Percentiles rank a stretch among this genome's conserved stretches.
Conservation (phyloP, 2,888 invertebrate species). For the Tipula lateralis region DNA sequence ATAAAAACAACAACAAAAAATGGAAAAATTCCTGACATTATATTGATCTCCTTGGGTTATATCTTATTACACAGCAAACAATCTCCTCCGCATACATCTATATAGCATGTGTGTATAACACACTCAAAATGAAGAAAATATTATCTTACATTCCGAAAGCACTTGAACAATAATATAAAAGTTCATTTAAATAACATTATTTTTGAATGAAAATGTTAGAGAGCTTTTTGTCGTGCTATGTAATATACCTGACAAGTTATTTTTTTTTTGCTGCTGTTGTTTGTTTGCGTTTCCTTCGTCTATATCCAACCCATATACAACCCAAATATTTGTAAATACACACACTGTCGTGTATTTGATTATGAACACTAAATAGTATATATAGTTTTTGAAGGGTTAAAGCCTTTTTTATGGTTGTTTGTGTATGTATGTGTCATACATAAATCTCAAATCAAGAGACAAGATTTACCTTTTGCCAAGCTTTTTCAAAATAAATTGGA, state of each 20-base stretch:
- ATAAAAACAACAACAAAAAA: not conserved
- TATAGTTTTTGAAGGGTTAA: not conserved
- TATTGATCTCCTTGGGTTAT: constrained; percentile 11
- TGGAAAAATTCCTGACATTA: not conserved
- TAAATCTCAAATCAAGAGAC: constrained; percentile 1
- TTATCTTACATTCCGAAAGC: constrained; percentile 15
- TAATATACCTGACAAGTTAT: not conserved
- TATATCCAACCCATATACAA: not conserved
- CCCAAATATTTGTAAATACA: no score
- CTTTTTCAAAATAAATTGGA: not conserved
- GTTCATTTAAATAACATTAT: constrained; percentile 24
- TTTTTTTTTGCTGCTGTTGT: not conserved
- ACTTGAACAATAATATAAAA: constrained; percentile 11
- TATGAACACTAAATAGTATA: not conserved
- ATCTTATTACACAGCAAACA: not conserved
- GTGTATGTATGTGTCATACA: not conserved
- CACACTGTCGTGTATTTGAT: no score
- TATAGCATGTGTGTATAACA: not conserved
- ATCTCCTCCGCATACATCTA: no score
- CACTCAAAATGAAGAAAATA: constrained; percentile 2
- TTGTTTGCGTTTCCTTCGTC: not conserved
- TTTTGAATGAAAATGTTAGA: not conserved
- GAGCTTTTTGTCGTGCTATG: not conserved
- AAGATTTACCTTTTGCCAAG: not conserved
- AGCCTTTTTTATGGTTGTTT: not conserved